phyloP scores from a whole-genome alignment of 2,113 vertebrate genomes.

The Myrmophylax atrothorax region DNA sequence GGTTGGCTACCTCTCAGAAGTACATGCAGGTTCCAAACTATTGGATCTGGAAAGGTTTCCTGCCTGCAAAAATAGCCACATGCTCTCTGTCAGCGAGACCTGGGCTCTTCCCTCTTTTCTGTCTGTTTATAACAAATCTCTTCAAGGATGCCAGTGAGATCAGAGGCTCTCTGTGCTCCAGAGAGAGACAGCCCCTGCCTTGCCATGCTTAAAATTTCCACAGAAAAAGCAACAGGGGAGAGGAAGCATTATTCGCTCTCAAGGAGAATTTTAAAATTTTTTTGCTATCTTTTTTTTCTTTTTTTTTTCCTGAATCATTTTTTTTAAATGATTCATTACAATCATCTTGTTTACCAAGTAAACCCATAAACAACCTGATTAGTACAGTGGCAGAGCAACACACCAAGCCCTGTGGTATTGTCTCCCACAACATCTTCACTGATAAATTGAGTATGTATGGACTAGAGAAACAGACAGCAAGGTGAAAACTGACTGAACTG shows the following conservation, averaged over 20 bases:
- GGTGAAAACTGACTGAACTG: background rate
- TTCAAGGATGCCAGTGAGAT: background rate
- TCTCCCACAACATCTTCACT: background rate
- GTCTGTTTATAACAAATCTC: background rate
- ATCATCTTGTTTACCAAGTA: background rate
- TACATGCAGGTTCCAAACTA: background rate
- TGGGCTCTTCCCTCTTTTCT: background rate
- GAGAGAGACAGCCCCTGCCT: background rate
- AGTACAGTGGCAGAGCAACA: background rate
- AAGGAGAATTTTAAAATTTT: background rate
- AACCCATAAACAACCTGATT: background rate
- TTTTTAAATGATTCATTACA: background rate
- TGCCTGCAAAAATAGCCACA: background rate
- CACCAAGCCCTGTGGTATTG: background rate
- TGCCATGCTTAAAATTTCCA: background rate
- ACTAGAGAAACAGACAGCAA: background rate
- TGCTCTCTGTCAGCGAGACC: background rate
- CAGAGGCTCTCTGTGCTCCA: background rate
- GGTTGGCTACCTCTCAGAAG: constrained; percentile 11
- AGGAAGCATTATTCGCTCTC: background rate
- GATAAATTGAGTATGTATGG: background rate
- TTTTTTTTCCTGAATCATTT: no score
- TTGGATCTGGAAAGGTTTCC: background rate
- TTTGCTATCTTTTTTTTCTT: background rate
- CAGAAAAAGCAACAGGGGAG: background rate